These are phyloP conservation scores for honey bee (Apis mellifera) DNA, from an alignment of 1,140 invertebrate species.

Conservation along the genomic window DNA sequence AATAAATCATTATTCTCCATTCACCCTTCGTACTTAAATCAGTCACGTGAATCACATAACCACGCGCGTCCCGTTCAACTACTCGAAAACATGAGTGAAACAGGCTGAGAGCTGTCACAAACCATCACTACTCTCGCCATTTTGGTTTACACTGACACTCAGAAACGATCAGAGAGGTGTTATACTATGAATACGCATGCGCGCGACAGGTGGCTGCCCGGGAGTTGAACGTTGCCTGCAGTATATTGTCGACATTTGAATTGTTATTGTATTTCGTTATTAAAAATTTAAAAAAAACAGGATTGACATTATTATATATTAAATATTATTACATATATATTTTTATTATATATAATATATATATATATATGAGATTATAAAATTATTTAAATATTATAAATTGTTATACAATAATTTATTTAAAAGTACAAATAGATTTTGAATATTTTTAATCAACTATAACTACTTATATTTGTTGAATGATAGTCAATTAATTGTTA, in stretches of 20 bases:
- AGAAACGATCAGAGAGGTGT: conserved; percentile 52
- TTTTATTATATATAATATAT: too few species aligned
- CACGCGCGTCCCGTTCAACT: conserved; percentile 39
- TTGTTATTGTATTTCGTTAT: not conserved
- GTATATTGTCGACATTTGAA: not conserved
- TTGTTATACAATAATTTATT: too few species aligned
- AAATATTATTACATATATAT: too few species aligned
- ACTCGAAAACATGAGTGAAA: conserved; percentile 34
- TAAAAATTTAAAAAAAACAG: not conserved
- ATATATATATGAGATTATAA: too few species aligned
- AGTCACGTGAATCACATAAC: conserved; percentile 43
- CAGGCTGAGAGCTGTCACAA: conserved; percentile 45
- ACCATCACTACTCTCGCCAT: conserved; percentile 63
- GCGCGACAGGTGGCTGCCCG: conserved; percentile 67
- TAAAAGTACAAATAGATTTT: too few species aligned
- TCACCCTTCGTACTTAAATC: conserved; percentile 31
- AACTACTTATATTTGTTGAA: too few species aligned
- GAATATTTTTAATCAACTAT: too few species aligned
- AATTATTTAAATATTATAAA: too few species aligned
- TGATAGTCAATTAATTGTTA: too few species aligned
- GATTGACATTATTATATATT: too few species aligned
- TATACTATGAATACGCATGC: conserved; percentile 54
- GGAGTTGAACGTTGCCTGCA: conserved; percentile 9
- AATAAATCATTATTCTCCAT: conserved; percentile 22
- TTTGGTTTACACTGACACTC: conserved; percentile 64